A percentile compares a stretch with the other conserved stretches of the same genome.
These are phyloP conservation scores for Prionace glauca DNA, from an alignment of 2,797 vertebrate species.

Conservation along the genomic window DNA sequence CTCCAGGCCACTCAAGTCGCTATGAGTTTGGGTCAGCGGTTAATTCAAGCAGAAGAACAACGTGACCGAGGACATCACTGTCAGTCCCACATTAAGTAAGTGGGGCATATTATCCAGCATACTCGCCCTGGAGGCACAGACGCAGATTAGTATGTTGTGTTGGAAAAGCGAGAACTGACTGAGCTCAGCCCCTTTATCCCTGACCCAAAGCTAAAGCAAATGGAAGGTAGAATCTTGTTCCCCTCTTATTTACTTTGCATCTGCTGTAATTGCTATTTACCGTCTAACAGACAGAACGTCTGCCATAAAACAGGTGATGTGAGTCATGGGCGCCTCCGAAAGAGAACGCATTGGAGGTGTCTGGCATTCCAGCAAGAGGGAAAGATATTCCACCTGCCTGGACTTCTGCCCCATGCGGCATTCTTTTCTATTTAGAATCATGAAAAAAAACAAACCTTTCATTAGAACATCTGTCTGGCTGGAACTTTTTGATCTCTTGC, in stretches of 20 bases:
- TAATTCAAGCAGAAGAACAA: conserved; percentile 43
- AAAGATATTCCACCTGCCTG: background rate
- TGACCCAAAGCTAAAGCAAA: conserved; percentile 42
- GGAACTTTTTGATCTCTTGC: background rate
- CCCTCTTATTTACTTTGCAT: conserved; percentile 32
- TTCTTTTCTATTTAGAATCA: background rate
- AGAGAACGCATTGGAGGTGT: background rate
- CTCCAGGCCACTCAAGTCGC: conserved; percentile 45
- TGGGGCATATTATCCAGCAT: conserved; percentile 37
- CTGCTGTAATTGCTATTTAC: conserved; percentile 43
- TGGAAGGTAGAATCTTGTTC: conserved; percentile 34
- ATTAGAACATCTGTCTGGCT: background rate
- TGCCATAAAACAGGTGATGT: conserved; percentile 41
- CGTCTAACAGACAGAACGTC: conserved; percentile 39
- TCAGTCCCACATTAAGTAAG: conserved; percentile 37
- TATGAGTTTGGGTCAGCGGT: conserved; percentile 43
- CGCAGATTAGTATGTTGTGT: conserved; percentile 38
- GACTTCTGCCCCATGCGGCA: background rate
- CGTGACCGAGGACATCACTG: conserved; percentile 42
- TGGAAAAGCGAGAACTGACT: conserved; percentile 45
- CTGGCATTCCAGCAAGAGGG: too few relatives aligned
- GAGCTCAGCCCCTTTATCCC: conserved; percentile 46
- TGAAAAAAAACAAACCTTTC: background rate
- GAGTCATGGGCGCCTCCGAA: conserved; percentile 13
- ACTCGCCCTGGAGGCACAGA: background rate